Evolutionary conservation across 2,113 vertebrate genomes (phyloP), one percentile per base, ranked within the genome.

Genomic region (Neolamprologus longior): DNA sequence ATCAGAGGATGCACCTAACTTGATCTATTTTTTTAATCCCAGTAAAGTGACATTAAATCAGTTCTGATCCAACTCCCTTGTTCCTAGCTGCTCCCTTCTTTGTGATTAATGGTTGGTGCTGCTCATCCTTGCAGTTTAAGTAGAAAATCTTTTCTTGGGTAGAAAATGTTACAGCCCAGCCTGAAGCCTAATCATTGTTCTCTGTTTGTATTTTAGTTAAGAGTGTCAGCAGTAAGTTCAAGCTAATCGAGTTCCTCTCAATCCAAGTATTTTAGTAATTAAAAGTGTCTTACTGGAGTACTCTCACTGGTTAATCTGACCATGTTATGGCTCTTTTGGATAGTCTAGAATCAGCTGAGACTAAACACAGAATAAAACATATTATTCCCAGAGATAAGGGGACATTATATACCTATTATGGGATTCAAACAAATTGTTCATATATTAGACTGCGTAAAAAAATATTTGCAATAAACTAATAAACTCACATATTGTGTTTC

Each of bases 201-300:
- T 89, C 58, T 80, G 88, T 90, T 92, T 92, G 89, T 81, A 93
- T 91, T 94, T 91, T 82, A 93, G 86, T 94, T 89, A 89, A 90
- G 90, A 85, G 88, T 78, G 78, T 92, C 84, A 91, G 92, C 89
- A 92, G 79, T 66, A 91, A 90, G 83, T 90, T 87, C 86, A 45
- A 40, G 55, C 85, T 92, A 93, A 95, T 94, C 94, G 90, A 96
- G 95, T 87, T 68, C 58, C 33, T 89, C 87, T 92, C 73, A 12
- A n/a, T 85, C 54, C 82, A 76, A 42, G 40, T 28, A 76, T 76
- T 76, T 76, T 73, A 73, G 5, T 73, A 17, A 73, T 45, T 28
- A 45, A 28, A 73, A 9, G 14, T 3, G 4, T 42, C 9, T 45
- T 47, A 50, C 42, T 52, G 45, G 45, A n/a, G 7, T 78, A 78